Percentiles rank a stretch among this genome's conserved stretches.
Conservation (phyloP, 2,113 vertebrate species). For the Procavia capensis region DNA sequence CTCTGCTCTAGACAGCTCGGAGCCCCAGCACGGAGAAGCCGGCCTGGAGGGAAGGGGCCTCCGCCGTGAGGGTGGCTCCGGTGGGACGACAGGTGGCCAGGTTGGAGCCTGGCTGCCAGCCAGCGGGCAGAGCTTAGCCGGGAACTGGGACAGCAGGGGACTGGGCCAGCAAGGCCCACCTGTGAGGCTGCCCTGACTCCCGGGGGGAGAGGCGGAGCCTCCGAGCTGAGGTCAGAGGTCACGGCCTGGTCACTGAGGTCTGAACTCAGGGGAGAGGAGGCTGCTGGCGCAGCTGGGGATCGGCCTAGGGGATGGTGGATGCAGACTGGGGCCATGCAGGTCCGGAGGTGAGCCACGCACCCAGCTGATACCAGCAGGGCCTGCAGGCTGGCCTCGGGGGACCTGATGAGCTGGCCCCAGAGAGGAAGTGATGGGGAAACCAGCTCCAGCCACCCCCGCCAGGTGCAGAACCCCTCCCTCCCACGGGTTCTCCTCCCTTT, state of each 20-base stretch:
- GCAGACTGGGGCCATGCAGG: background rate
- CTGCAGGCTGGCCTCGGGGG: background rate
- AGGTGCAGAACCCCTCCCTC: conserved; percentile 39
- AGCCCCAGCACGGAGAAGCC: background rate
- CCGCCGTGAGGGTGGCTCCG: background rate
- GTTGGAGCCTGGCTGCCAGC: background rate
- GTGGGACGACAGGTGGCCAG: background rate
- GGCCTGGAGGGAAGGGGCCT: background rate
- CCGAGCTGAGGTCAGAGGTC: conserved; percentile 28
- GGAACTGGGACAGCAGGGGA: background rate
- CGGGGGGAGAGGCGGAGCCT: background rate
- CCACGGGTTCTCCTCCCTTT: background rate
- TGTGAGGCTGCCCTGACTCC: conserved; percentile 17
- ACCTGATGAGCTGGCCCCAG: background rate
- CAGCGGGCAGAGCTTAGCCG: background rate
- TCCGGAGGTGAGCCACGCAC: background rate
- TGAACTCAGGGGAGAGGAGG: background rate
- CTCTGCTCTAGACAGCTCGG: background rate
- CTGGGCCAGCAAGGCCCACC: background rate
- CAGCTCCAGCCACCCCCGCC: conserved; percentile 25
- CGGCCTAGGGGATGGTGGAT: background rate
- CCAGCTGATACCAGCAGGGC: background rate
- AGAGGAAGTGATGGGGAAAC: conserved; percentile 53
- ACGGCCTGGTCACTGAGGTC: background rate
- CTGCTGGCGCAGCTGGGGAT: background rate